A percentile compares a stretch with the other conserved stretches of the same genome.
Evolutionary conservation across 1,140 invertebrate genomes (phyloP).

Genomic region (Bombus affinis): DNA sequence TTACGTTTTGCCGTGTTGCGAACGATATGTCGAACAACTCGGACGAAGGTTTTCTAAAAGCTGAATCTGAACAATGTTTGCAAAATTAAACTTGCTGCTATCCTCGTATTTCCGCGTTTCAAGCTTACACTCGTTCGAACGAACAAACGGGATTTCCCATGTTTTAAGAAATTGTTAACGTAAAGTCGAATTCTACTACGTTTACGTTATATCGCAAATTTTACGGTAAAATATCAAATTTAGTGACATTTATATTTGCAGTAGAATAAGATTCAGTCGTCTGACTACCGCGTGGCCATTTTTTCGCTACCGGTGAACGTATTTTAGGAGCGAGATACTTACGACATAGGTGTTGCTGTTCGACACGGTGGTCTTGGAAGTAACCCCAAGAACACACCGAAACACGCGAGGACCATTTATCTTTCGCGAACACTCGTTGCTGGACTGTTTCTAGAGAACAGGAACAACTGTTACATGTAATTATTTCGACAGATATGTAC

Average conservation of each 20-base stretch:
- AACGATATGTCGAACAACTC: not conserved
- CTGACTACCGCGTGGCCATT: not conserved
- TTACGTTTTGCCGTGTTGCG: not conserved
- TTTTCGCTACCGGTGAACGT: not conserved
- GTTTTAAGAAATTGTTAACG: too few relatives aligned
- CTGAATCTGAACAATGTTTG: too few relatives aligned
- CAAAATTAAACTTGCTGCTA: too few relatives aligned
- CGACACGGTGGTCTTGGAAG: not conserved
- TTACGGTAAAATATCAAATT: not conserved
- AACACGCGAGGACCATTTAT: conserved; percentile 15
- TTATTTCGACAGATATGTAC: conserved; percentile 4
- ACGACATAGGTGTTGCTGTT: too few relatives aligned
- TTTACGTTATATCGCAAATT: not conserved
- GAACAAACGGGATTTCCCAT: too few relatives aligned
- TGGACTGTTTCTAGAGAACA: not conserved
- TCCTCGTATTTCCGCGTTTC: too few relatives aligned
- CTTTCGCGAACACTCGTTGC: not conserved
- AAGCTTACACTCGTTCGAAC: too few relatives aligned
- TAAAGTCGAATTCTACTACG: not conserved
- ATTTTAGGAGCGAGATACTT: not conserved
- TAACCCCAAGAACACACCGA: not conserved
- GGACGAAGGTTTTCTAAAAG: not conserved
- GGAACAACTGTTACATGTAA: not conserved
- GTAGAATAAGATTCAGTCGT: not conserved
- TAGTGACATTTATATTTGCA: too few relatives aligned